Conservation (phyloP, 64 coral and sea anemone genomes). For the Stichodactyla mertensii region DNA sequence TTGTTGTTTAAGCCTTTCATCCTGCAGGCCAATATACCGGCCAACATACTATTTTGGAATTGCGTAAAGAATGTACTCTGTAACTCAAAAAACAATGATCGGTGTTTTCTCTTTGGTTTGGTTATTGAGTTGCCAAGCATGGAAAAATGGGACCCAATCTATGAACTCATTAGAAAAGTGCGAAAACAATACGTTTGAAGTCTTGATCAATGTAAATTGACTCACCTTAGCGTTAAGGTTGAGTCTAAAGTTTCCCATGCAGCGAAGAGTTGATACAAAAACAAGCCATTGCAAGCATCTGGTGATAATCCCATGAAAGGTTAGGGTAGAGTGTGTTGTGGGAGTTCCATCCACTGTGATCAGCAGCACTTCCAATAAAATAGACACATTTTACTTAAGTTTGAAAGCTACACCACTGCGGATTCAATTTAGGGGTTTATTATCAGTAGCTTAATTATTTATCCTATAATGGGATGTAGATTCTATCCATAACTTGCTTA, state of each 20-base stretch:
- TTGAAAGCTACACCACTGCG: background rate
- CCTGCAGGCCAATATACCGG: too few relatives aligned
- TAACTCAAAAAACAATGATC: too few relatives aligned
- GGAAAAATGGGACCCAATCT: background rate
- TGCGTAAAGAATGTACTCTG: too few relatives aligned
- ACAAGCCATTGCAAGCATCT: background rate
- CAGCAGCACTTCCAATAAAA: background rate
- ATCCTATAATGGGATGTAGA: background rate
- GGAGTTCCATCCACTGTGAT: background rate
- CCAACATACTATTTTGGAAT: too few relatives aligned
- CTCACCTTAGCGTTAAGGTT: background rate
- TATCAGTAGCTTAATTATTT: background rate
- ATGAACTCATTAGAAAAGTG: background rate
- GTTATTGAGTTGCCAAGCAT: too few relatives aligned
- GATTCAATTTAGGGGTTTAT: background rate
- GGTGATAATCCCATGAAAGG: background rate
- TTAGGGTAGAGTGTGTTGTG: background rate
- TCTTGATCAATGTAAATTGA: background rate
- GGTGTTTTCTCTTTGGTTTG: too few relatives aligned
- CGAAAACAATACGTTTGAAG: background rate
- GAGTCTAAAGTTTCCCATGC: background rate
- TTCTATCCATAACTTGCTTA: background rate
- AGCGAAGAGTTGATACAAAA: background rate
- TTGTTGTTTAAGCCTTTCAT: too few relatives aligned
- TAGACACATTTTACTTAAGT: background rate